Percentiles rank a stretch among this genome's conserved stretches.
Evolutionary conservation across 1,140 invertebrate species (phyloP).

Genomic region (Coptotermes formosanus): DNA sequence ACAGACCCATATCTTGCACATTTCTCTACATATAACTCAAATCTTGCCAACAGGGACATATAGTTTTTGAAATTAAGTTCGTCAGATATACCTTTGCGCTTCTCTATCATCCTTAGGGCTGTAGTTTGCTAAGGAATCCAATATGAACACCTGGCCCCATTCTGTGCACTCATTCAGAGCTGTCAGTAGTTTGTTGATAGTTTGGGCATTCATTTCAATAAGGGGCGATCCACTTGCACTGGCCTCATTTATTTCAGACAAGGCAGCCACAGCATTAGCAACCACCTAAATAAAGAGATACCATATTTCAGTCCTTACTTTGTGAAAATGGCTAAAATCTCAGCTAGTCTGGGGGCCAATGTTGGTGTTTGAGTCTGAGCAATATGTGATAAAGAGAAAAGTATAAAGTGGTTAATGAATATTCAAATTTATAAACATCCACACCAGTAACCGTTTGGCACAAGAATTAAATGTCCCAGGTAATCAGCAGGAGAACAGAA

Average conservation of each 20-base stretch:
- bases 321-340: neutral
- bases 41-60: neutral
- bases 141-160: constrained; percentile 99
- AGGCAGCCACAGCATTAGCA: constrained; percentile 97
- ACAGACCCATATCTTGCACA: too few relatives aligned
- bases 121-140: constrained; percentile 97
- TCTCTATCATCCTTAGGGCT: constrained; percentile 96
- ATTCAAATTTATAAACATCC: too few relatives aligned
- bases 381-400: too few relatives aligned
- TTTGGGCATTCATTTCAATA: constrained; percentile 96
- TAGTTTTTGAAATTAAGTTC: neutral
- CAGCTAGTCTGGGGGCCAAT: neutral
- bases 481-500: too few relatives aligned
- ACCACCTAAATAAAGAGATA: constrained; percentile 66
- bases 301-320: too few relatives aligned
- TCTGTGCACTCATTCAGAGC: constrained; percentile 99
- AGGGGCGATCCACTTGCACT: constrained; percentile 88
- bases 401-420: too few relatives aligned
- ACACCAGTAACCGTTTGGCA: too few relatives aligned
- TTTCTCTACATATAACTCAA: neutral
- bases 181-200: constrained; percentile 97
- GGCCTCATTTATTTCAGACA: constrained; percentile 98
- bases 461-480: too few relatives aligned
- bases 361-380: too few relatives aligned
- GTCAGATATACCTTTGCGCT: constrained; percentile 76